Evolutionary conservation across 2,113 vertebrate genomes (phyloP).

Genomic region (Peromyscus polionotus): DNA sequence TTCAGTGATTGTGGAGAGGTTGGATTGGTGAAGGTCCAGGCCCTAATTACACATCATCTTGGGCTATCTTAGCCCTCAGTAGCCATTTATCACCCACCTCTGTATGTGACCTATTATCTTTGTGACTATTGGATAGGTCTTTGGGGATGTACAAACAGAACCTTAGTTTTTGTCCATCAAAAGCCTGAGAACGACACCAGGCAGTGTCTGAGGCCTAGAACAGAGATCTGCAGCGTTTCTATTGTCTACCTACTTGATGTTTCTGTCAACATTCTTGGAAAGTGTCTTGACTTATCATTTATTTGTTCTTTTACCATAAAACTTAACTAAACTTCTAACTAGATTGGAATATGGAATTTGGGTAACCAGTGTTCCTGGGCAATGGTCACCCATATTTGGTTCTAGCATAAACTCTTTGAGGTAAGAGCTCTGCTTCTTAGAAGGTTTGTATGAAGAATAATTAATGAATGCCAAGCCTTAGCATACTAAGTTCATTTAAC

Average conservation of each 20-base stretch:
- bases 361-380: too few relatives aligned
- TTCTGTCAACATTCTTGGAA: not conserved
- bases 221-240: not conserved
- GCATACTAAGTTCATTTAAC: not conserved
- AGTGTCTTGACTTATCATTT: not conserved
- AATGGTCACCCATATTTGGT: not conserved
- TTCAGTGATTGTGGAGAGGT: not conserved
- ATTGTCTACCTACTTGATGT: too few relatives aligned
- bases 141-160: not conserved
- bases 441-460: not conserved
- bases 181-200: not conserved
- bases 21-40: not conserved
- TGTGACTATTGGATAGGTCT: not conserved
- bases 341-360: not conserved
- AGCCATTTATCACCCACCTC: not conserved
- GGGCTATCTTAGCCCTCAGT: not conserved
- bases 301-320: not conserved
- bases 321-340: not conserved
- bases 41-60: not conserved
- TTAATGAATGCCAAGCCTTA: not conserved
- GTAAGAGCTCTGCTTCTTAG: not conserved
- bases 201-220: not conserved
- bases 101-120: not conserved
- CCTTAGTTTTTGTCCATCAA: not conserved
- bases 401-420: not conserved